Evolutionary conservation across 1,140 invertebrate genomes (phyloP).

Genomic region (Halesus radiatus): DNA sequence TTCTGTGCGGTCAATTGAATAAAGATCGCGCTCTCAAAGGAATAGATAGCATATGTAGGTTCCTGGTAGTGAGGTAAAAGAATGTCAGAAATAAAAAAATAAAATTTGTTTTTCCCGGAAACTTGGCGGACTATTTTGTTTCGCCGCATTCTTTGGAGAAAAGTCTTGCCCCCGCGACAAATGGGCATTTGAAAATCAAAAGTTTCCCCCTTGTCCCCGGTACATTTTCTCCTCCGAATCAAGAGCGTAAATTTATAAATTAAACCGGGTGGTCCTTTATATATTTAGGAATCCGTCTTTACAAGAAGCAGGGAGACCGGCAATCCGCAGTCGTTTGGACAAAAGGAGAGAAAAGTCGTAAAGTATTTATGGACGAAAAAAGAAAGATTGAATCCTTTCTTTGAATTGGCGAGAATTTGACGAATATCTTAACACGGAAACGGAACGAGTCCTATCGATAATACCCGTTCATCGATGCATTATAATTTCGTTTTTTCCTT

Average conservation of each 20-base stretch:
- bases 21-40: too few relatives aligned
- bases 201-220: constrained; percentile 24
- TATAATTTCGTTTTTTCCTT: constrained; percentile 32
- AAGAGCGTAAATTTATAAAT: constrained; percentile 49
- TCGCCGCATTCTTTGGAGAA: constrained; percentile 1
- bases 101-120: not conserved
- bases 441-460: constrained; percentile 8
- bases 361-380: too few relatives aligned
- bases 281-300: constrained; percentile 11
- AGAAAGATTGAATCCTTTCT: not conserved
- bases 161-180: constrained; percentile 36
- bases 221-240: constrained; percentile 42
- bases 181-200: constrained; percentile 50
- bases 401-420: not conserved
- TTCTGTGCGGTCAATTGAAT: too few relatives aligned
- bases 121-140: constrained; percentile 11
- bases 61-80: too few relatives aligned
- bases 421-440: not conserved
- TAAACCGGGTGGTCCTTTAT: constrained; percentile 42
- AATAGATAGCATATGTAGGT: too few relatives aligned
- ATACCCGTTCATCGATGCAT: constrained; percentile 9
- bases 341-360: not conserved
- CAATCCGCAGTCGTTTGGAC: not conserved
- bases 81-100: too few relatives aligned
- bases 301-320: not conserved